Conservation (phyloP, 2,888 invertebrate species). For the Schizaphis graminum region DNA sequence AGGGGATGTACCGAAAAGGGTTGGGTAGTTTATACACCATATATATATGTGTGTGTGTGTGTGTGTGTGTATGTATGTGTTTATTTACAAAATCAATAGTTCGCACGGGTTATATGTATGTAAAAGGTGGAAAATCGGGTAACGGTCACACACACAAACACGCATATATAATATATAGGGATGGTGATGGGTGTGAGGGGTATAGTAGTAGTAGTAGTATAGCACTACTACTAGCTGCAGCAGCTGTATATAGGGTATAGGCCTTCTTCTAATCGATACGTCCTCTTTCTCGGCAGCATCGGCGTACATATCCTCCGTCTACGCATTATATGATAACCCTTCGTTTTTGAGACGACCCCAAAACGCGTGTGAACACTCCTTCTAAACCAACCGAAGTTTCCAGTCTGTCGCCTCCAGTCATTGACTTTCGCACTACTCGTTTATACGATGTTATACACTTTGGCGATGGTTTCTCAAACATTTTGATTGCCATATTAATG, state of each 20-base stretch:
- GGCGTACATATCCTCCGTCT: neutral
- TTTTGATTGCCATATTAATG: neutral
- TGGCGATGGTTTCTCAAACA: neutral
- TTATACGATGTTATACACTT: neutral
- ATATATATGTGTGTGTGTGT: slow-evolving; percentile 14
- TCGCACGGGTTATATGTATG: slow-evolving; percentile 45
- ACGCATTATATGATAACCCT: neutral
- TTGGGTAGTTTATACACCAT: neutral
- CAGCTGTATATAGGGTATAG: slow-evolving; percentile 31
- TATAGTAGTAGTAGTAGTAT: neutral
- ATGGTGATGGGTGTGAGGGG: neutral
- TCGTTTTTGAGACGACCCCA: slow-evolving; percentile 17
- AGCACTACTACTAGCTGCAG: neutral
- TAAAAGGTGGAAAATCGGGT: slow-evolving; percentile 63
- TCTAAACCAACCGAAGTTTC: neutral
- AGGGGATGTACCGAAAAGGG: slow-evolving; percentile 22
- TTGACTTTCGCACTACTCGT: neutral
- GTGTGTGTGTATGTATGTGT: neutral
- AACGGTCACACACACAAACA: slow-evolving; percentile 44
- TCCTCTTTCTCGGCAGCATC: slow-evolving; percentile 13
- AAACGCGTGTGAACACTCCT: neutral
- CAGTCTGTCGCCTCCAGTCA: neutral
- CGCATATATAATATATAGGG: neutral
- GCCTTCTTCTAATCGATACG: slow-evolving; percentile 62
- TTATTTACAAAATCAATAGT: slow-evolving; percentile 62